These are phyloP conservation scores for Palythoa grandiflora DNA, from an alignment of 92 coral and sea anemone genomes.

Conservation along the genomic window DNA sequence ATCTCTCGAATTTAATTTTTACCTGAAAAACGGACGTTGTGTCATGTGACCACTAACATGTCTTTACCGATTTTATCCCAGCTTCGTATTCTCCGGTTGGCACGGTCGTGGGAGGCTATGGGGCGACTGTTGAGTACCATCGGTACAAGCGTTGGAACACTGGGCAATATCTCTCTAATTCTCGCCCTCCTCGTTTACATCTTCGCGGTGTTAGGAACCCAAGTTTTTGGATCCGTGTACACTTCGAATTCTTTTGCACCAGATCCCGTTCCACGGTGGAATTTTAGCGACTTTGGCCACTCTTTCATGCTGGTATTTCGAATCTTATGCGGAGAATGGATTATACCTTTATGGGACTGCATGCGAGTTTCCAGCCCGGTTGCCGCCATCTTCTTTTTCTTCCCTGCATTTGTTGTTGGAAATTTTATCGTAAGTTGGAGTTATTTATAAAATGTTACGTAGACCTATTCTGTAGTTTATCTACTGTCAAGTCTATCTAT, in stretches of 20 bases:
- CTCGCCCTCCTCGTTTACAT: constrained; percentile 56
- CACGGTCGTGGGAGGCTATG: constrained; percentile 58
- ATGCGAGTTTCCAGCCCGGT: constrained; percentile 60
- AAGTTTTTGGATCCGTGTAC: constrained; percentile 56
- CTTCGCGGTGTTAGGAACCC: constrained; percentile 61
- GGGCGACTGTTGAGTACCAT: constrained; percentile 39
- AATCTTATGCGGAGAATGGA: constrained; percentile 69
- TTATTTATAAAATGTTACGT: not conserved
- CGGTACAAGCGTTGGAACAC: constrained; percentile 42
- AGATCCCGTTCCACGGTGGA: constrained; percentile 62
- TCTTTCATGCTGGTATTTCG: constrained; percentile 67
- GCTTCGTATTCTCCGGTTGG: constrained; percentile 59
- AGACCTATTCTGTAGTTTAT: no score
- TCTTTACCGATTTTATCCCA: not conserved
- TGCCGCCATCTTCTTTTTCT: constrained; percentile 51
- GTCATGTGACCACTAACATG: no score
- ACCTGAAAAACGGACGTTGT: no score
- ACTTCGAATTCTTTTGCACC: constrained; percentile 42
- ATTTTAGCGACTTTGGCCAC: constrained; percentile 61
- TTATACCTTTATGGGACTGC: constrained; percentile 65
- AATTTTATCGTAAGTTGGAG: constrained; percentile 60
- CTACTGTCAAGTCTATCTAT: no score
- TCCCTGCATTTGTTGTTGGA: constrained; percentile 62
- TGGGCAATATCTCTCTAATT: constrained; percentile 48
- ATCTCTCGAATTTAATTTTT: no score